phyloP scores from a whole-genome alignment of 2,888 invertebrate species.

The Perdita meconis region DNA sequence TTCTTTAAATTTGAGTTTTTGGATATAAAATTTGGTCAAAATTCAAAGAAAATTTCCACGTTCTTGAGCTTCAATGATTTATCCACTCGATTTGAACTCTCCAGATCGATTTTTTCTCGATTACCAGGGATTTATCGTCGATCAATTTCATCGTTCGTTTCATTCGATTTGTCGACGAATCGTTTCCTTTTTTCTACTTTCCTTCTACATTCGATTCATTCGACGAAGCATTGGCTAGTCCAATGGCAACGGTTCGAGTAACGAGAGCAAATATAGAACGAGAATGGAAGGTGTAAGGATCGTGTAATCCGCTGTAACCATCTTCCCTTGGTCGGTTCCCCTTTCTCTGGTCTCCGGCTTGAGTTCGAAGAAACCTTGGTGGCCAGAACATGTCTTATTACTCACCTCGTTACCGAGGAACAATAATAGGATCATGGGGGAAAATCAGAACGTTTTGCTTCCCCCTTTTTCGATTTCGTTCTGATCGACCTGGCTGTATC shows the following conservation, averaged over 20 bases:
- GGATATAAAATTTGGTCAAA: no score
- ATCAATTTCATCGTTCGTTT: slow-evolving; percentile 45
- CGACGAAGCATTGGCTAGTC: neutral
- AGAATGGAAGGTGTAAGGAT: slow-evolving; percentile 42
- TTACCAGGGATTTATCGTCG: slow-evolving; percentile 20
- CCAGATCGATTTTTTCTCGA: slow-evolving; percentile 23
- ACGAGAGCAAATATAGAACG: slow-evolving; percentile 54
- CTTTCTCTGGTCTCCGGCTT: slow-evolving; percentile 12
- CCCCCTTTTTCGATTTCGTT: slow-evolving; percentile 17
- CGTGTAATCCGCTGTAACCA: slow-evolving; percentile 54
- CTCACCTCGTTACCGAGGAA: slow-evolving; percentile 54
- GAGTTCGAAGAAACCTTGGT: slow-evolving; percentile 21
- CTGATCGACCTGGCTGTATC: slow-evolving; percentile 11
- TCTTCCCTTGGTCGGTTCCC: slow-evolving; percentile 6
- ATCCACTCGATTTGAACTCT: slow-evolving; percentile 7
- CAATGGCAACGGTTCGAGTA: slow-evolving; percentile 12
- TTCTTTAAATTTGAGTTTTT: no score
- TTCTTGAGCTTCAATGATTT: neutral
- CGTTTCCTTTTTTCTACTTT: slow-evolving; percentile 13
- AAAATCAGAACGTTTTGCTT: slow-evolving; percentile 9
- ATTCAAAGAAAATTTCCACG: no score
- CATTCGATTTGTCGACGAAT: slow-evolving; percentile 42
- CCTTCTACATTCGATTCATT: slow-evolving; percentile 18
- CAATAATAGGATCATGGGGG: slow-evolving; percentile 44
- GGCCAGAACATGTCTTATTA: slow-evolving; percentile 45